Conservation (phyloP, 2,113 vertebrate genomes). For the Pterocles orientalis region DNA sequence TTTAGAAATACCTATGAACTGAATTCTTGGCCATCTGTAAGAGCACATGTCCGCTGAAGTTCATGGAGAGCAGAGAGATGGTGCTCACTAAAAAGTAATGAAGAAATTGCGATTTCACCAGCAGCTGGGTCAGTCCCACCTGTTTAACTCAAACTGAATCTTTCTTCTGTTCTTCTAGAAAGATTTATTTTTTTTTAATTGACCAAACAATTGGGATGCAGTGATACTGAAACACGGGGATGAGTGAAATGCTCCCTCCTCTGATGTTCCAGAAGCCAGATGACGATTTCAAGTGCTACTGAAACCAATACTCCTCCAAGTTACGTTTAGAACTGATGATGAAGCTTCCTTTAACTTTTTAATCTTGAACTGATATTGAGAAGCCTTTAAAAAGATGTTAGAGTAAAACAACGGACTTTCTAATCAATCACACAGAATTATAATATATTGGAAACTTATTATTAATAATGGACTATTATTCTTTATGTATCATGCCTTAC, state of each 20-base stretch:
- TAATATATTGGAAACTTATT: constrained; percentile 37
- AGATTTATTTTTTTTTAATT: neutral
- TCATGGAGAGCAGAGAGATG: neutral
- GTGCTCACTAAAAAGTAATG: neutral
- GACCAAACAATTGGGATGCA: neutral
- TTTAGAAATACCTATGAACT: neutral
- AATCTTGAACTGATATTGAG: constrained; percentile 51
- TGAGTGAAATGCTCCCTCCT: neutral
- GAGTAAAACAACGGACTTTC: constrained; percentile 43
- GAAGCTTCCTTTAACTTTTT: constrained; percentile 60
- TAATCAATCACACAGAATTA: constrained; percentile 47
- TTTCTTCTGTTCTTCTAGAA: neutral
- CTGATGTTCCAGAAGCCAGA: neutral
- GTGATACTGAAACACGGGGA: rapidly evolving
- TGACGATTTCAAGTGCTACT: neutral
- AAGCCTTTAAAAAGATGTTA: constrained; percentile 60
- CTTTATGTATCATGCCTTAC: neutral
- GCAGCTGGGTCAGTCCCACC: neutral
- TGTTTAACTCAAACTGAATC: neutral
- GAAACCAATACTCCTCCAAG: neutral
- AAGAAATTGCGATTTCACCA: neutral
- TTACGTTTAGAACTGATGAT: constrained; percentile 37
- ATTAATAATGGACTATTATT: constrained; percentile 59
- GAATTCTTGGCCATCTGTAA: neutral
- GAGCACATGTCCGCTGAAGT: rapidly evolving